Percentiles rank a stretch among this genome's conserved stretches.
phyloP scores from a whole-genome alignment of 37 sponge, comb jelly and placozoan genomes.

The Beroe ovata region DNA sequence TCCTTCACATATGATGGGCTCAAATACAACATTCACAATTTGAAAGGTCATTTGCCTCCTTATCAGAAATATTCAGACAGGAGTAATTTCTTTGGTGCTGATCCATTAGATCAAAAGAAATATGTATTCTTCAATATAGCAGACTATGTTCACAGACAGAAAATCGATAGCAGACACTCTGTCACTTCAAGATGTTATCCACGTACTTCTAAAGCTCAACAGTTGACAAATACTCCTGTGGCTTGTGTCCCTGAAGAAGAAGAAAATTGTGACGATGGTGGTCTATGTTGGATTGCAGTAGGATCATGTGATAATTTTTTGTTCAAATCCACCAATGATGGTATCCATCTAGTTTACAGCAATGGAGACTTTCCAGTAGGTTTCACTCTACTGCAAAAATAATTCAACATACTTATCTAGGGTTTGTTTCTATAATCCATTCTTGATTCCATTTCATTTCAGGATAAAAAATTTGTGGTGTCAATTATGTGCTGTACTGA shows the following conservation, averaged over 20 bases:
- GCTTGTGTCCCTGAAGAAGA: neutral
- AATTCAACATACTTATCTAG: neutral
- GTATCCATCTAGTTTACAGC: neutral
- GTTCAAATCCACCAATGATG: neutral
- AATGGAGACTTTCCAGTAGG: neutral
- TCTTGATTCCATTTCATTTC: neutral
- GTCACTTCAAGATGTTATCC: neutral
- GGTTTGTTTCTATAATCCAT: no score
- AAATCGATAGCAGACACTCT: neutral
- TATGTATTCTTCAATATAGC: conserved; percentile 31
- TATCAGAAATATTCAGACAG: neutral
- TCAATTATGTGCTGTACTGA: neutral
- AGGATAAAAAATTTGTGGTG: neutral
- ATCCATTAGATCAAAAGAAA: neutral
- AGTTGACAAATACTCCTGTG: neutral
- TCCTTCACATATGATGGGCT: neutral
- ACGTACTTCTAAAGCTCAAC: neutral
- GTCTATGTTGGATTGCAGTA: neutral
- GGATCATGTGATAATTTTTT: neutral
- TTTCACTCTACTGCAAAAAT: neutral
- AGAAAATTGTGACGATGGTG: neutral
- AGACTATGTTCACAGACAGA: neutral
- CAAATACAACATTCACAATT: neutral
- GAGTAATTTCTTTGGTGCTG: neutral
- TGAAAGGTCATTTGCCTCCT: conserved; percentile 9